Conservation (phyloP, 2,888 invertebrate genomes). For the Drosophila parthenogenetica region DNA sequence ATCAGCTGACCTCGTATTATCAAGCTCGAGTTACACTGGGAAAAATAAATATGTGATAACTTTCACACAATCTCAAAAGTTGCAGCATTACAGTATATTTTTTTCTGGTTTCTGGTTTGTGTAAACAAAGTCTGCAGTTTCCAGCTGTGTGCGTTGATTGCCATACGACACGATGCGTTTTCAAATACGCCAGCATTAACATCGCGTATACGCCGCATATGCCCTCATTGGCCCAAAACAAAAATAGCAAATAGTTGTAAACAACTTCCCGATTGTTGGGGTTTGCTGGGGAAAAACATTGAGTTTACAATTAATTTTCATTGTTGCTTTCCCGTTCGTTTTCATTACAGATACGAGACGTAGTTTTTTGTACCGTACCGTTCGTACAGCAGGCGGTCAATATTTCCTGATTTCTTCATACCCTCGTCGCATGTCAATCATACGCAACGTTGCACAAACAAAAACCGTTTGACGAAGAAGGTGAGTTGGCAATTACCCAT, state of each 20-base stretch:
- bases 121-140: conserved; percentile 71
- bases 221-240: conserved; percentile 22
- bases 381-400: conserved; percentile 54
- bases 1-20: conserved; percentile 4
- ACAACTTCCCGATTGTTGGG: conserved; percentile 8
- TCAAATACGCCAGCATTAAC: conserved; percentile 56
- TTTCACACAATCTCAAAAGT: conserved; percentile 24
- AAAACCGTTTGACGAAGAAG: conserved; percentile 43
- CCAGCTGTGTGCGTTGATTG: conserved; percentile 80
- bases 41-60: neutral
- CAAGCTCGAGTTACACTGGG: conserved; percentile 1
- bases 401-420: conserved; percentile 48
- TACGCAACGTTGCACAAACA: conserved; percentile 63
- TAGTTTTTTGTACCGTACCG: conserved; percentile 63
- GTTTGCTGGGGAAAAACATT: conserved; percentile 26
- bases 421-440: conserved; percentile 64
- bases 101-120: conserved; percentile 12
- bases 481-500: conserved; percentile 58
- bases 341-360: conserved; percentile 70
- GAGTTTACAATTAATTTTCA: conserved; percentile 61
- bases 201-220: conserved; percentile 29
- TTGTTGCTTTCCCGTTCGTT: conserved; percentile 48
- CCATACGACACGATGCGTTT: conserved; percentile 77
- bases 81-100: conserved; percentile 38
- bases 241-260: conserved; percentile 19